Evolutionary conservation across 2,797 vertebrate genomes (phyloP).

Genomic region (Malurus splendens): DNA sequence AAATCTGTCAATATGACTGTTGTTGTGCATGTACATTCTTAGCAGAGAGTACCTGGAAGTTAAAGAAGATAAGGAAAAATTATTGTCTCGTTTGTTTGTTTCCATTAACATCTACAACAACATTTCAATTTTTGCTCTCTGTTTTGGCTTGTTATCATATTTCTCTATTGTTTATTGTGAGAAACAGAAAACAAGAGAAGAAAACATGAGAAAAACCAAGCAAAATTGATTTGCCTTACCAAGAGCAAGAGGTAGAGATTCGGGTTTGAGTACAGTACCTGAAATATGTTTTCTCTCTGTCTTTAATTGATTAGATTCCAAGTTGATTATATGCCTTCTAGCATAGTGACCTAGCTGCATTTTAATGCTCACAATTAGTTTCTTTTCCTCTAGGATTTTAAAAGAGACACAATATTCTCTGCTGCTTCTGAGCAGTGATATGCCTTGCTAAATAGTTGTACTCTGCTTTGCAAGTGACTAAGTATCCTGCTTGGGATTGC

Average conservation of each 20-base stretch:
- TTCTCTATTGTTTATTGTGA: not conserved
- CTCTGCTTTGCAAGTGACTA: not conserved
- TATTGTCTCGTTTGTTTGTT: not conserved
- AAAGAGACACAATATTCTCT: not conserved
- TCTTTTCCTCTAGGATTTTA: not conserved
- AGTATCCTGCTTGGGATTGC: not conserved
- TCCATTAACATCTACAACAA: not conserved
- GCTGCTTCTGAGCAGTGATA: not conserved
- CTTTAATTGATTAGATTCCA: slow-evolving; percentile 24
- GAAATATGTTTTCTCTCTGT: not conserved
- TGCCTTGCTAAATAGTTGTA: not conserved
- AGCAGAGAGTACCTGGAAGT: not conserved
- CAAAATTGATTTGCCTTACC: not conserved
- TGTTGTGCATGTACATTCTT: not conserved
- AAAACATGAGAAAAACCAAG: not conserved
- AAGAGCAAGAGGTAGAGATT: not conserved
- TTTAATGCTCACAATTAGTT: slow-evolving; percentile 10
- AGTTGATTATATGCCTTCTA: slow-evolving; percentile 17
- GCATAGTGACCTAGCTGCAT: not conserved
- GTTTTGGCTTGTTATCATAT: not conserved
- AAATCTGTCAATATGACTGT: not conserved
- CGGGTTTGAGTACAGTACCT: not conserved
- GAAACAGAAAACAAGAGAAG: not conserved
- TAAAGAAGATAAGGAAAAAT: not conserved
- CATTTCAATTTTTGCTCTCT: not conserved